phyloP scores from a whole-genome alignment of 2,113 vertebrate genomes.

The Corvus moneduloides region DNA sequence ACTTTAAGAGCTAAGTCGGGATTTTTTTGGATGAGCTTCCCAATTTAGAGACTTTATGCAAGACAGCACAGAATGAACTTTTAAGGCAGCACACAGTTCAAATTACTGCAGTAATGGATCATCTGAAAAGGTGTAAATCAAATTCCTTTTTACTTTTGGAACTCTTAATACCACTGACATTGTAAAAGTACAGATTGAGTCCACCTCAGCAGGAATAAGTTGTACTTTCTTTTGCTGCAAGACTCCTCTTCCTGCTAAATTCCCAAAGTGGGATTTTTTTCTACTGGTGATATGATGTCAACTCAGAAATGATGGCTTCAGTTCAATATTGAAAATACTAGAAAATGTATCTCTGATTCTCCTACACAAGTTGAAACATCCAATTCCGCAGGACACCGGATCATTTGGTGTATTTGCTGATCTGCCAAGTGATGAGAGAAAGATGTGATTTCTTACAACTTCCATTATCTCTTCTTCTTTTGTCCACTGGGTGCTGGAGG shows the following conservation, averaged over 20 bases:
- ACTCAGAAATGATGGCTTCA: not conserved
- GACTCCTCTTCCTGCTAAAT: not conserved
- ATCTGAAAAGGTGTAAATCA: not conserved
- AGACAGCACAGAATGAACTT: not conserved
- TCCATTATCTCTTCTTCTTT: not conserved
- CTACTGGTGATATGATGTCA: not conserved
- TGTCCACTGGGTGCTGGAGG: not conserved
- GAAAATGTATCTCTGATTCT: not conserved
- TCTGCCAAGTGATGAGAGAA: not conserved
- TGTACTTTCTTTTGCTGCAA: not conserved
- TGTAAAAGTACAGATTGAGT: not conserved
- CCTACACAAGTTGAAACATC: not conserved
- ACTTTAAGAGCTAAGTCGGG: not conserved
- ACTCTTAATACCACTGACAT: not conserved
- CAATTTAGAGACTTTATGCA: not conserved
- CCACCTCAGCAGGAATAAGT: not conserved
- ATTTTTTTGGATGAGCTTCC: not conserved
- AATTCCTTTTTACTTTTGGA: not conserved
- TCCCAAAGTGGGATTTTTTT: not conserved
- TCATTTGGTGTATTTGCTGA: not conserved
- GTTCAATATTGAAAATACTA: not conserved
- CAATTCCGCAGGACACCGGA: fast-evolving
- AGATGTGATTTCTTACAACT: not conserved
- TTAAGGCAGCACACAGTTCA: not conserved
- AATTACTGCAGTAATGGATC: not conserved